phyloP scores from a whole-genome alignment of 2,113 vertebrate genomes.

The Chascanopsetta lugubris region DNA sequence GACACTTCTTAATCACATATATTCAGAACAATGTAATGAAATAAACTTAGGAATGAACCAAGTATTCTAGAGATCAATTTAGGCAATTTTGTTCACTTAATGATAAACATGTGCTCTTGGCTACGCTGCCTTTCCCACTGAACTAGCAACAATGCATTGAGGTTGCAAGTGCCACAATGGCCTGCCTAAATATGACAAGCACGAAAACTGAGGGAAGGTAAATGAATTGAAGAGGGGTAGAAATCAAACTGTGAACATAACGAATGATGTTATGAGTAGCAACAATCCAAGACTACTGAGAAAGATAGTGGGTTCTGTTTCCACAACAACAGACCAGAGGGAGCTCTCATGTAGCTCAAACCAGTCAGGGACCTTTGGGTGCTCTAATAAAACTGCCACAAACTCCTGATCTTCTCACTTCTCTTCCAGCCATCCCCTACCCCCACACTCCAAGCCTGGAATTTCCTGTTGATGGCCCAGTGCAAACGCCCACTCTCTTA shows the following conservation, averaged over 20 bases:
- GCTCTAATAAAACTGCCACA: conserved; percentile 54
- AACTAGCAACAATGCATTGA: too few relatives aligned
- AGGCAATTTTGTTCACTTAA: too few relatives aligned
- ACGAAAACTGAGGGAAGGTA: too few relatives aligned
- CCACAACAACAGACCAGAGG: conserved; percentile 12
- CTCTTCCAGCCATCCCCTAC: conserved; percentile 54
- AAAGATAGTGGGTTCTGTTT: not conserved
- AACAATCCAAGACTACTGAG: not conserved
- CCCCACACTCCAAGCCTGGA: conserved; percentile 67
- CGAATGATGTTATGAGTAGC: not conserved
- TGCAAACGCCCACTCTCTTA: conserved; percentile 63
- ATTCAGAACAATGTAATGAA: too few relatives aligned
- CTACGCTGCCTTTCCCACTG: too few relatives aligned
- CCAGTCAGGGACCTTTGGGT: conserved; percentile 53
- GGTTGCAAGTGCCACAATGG: too few relatives aligned
- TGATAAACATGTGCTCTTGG: too few relatives aligned
- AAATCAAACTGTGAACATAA: not conserved
- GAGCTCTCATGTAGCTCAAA: conserved; percentile 45
- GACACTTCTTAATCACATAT: too few relatives aligned
- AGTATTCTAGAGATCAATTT: too few relatives aligned
- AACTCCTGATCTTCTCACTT: conserved; percentile 53
- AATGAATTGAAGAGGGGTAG: too few relatives aligned
- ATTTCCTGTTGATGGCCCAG: conserved; percentile 77
- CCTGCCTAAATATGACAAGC: too few relatives aligned
- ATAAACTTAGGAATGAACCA: too few relatives aligned